Conservation (phyloP, 2,797 vertebrate genomes). For the Gadopsis marmoratus region DNA sequence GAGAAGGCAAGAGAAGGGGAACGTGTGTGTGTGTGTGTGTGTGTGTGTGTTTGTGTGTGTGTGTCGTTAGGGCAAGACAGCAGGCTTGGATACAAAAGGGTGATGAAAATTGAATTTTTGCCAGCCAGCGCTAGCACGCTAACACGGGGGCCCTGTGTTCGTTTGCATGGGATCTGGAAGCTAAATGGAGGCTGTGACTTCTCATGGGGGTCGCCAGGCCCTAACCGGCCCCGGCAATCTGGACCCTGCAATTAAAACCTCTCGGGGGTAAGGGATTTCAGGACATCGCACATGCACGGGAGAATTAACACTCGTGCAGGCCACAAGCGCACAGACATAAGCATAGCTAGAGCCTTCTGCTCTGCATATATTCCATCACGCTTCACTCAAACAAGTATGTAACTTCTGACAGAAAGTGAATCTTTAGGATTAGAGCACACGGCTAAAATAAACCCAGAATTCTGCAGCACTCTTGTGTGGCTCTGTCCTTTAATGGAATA, state of each 20-base stretch:
- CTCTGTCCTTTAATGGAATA: not conserved
- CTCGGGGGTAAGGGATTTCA: slow-evolving; percentile 75
- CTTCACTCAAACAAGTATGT: not conserved
- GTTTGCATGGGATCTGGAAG: slow-evolving; percentile 91
- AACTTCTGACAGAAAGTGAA: not conserved
- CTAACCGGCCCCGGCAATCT: slow-evolving; percentile 80
- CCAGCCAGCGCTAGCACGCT: slow-evolving; percentile 92
- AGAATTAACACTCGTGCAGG: slow-evolving; percentile 54
- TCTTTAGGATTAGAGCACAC: not conserved
- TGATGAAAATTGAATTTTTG: slow-evolving; percentile 97
- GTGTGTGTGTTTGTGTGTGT: not conserved
- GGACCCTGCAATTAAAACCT: slow-evolving; percentile 85
- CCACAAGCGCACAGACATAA: slow-evolving; percentile 32
- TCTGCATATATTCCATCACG: not conserved
- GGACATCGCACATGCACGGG: slow-evolving; percentile 61
- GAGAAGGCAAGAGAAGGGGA: slow-evolving; percentile 65
- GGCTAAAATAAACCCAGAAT: not conserved
- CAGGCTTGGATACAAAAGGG: slow-evolving; percentile 93
- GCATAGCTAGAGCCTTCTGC: slow-evolving; percentile 13
- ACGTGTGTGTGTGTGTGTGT: not conserved
- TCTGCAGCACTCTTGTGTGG: no score
- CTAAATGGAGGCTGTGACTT: slow-evolving; percentile 89
- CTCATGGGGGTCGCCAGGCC: slow-evolving; percentile 76
- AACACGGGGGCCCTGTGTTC: slow-evolving; percentile 90
- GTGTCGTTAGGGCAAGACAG: slow-evolving; percentile 96